phyloP scores from a whole-genome alignment of 2,888 invertebrate genomes.

The Phorcus lineatus region DNA sequence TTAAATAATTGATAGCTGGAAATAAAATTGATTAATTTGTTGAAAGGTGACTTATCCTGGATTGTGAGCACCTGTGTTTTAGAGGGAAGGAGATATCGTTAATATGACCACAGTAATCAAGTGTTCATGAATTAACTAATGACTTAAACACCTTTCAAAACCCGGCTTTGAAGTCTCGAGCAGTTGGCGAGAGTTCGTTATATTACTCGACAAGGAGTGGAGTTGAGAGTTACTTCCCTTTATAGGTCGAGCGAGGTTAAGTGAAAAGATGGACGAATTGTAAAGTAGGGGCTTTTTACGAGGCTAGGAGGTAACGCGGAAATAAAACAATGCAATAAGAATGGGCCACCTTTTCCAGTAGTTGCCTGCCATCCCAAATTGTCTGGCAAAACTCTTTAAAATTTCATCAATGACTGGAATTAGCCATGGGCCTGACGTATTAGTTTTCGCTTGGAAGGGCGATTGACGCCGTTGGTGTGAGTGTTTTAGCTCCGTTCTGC shows the following conservation, averaged over 20 bases:
- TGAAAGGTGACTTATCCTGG: too few species aligned
- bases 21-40: too few species aligned
- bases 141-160: background rate
- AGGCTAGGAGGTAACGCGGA: conserved; percentile 5
- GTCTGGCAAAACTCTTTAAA: conserved; percentile 15
- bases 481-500: conserved; percentile 9
- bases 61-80: too few species aligned
- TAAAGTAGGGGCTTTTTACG: conserved; percentile 1
- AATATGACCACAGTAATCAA: too few species aligned
- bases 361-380: background rate
- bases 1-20: too few species aligned
- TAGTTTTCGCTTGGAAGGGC: conserved; percentile 1
- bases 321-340: conserved; percentile 4
- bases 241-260: background rate
- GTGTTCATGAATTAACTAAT: background rate
- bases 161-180: background rate
- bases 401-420: conserved; percentile 11
- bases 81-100: too few species aligned
- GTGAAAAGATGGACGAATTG: background rate
- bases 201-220: background rate
- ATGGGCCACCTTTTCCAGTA: background rate
- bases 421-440: conserved; percentile 4
- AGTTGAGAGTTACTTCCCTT: conserved; percentile 2
- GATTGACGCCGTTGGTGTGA: background rate
- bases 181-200: background rate